phyloP scores from a whole-genome alignment of 2,888 invertebrate genomes.

The Strigamia maritima region DNA sequence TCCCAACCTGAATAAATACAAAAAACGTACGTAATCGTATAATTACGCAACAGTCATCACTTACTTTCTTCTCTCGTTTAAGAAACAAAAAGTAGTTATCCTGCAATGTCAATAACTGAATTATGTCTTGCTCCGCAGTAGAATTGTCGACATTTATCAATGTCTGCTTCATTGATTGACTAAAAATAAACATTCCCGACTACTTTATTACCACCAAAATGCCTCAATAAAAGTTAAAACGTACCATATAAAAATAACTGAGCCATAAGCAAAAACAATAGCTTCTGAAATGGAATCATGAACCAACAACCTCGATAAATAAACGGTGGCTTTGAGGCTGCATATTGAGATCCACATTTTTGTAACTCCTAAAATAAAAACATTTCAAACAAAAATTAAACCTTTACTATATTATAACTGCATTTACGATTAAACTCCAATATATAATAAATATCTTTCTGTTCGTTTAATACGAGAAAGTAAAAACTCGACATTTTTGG shows the following conservation, averaged over 20 bases:
- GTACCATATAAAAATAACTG: background rate
- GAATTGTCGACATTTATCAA: background rate
- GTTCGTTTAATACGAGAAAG: background rate
- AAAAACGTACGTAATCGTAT: background rate
- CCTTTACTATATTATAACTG: background rate
- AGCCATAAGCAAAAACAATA: slow-evolving; percentile 12
- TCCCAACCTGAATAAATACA: background rate
- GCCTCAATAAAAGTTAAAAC: background rate
- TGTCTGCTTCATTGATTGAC: background rate
- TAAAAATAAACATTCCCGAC: background rate
- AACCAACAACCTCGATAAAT: background rate
- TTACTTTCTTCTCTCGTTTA: background rate
- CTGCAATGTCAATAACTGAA: background rate
- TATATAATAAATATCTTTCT: background rate
- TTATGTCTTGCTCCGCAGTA: background rate
- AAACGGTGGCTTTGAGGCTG: background rate
- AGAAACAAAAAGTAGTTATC: slow-evolving; percentile 7
- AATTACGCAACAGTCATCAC: background rate
- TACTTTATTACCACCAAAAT: background rate
- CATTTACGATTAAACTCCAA: background rate
- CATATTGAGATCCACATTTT: background rate
- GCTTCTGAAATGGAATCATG: background rate
- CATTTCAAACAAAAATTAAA: no score
- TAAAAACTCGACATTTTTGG: background rate
- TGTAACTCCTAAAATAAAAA: background rate